Base-by-base conservation (phyloP, 2,113 vertebrate species). In the Myotis davidii region DNA sequence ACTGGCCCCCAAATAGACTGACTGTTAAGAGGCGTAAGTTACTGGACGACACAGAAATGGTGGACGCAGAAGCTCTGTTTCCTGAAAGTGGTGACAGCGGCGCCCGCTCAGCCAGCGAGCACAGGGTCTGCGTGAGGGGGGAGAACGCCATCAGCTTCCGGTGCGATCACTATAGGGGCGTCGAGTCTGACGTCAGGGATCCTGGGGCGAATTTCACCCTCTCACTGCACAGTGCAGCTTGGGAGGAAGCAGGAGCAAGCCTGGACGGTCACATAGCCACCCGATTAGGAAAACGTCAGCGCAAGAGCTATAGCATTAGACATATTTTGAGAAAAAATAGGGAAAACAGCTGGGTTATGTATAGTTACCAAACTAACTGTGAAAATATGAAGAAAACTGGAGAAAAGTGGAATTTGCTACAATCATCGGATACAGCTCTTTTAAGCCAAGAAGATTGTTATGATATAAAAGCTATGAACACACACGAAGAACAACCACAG, bases 21-120 rank as follows among this genome's bases (percentile, higher is more conserved):
- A 90, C 96, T 83, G 48, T 8, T 77, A 77, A 82, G 82, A 95
- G 96, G 94, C 92, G 91, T 87, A 94, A 96, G 73, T 27, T 92
- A 29, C 81, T 97, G 76, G 95, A 90, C 91, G 0, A 54, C 92
- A 27, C 85, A 95, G 97, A 42, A 23, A 25, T 0, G 48, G 5
- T 70, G 74, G 79, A 65, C 34, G 3, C 13, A 69, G 84, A 93
- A 90, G 20, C 32, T 29, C 2, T 9, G 95, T 23, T n/a, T 94
- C 91, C 73, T 61, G 54, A 90, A 25, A 48, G n/a, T 85, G 48
- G 17, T 79, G 85, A 89, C 91, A 91, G 88, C 94, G 90, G 78
- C 27, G 39, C 48, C 17, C 76, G 67, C 61, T 92, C 93, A 88
- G 39, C 50, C 72, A 74, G 93, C 48, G 86, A 74, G 64, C 88